phyloP scores from a whole-genome alignment of 2,888 invertebrate genomes.

The Hecatera dysodea region DNA sequence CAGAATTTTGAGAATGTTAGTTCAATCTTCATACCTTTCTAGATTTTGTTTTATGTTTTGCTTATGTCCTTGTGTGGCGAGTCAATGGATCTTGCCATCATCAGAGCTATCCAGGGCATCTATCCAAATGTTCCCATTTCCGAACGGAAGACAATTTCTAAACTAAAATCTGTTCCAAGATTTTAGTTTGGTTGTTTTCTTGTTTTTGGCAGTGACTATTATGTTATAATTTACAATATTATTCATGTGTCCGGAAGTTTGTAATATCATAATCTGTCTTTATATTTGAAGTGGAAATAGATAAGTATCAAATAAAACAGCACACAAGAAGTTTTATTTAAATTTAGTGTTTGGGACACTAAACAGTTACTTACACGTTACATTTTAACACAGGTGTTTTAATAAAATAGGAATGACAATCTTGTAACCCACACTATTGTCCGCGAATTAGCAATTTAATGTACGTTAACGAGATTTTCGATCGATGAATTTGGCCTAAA shows the following conservation, averaged over 20 bases:
- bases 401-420: no score
- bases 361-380: no score
- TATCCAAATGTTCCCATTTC: conserved; percentile 77
- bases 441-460: no score
- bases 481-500: not conserved
- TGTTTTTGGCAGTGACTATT: conserved; percentile 52
- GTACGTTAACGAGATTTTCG: not conserved
- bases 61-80: not conserved
- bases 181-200: conserved; percentile 70
- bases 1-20: not conserved
- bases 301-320: not conserved
- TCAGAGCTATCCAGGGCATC: conserved; percentile 70
- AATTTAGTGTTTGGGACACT: no score
- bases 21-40: not conserved
- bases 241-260: not conserved
- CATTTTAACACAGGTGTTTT: no score
- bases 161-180: conserved; percentile 69
- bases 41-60: conserved; percentile 6
- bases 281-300: not conserved
- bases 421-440: no score
- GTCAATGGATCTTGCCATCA: not conserved
- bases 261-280: not conserved
- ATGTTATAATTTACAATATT: conserved; percentile 45
- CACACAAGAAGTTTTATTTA: not conserved
- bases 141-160: conserved; percentile 67